Percentiles rank a stretch among this genome's conserved stretches.
phyloP scores from a whole-genome alignment of 2,888 invertebrate genomes.

The Papilio elwesi region DNA sequence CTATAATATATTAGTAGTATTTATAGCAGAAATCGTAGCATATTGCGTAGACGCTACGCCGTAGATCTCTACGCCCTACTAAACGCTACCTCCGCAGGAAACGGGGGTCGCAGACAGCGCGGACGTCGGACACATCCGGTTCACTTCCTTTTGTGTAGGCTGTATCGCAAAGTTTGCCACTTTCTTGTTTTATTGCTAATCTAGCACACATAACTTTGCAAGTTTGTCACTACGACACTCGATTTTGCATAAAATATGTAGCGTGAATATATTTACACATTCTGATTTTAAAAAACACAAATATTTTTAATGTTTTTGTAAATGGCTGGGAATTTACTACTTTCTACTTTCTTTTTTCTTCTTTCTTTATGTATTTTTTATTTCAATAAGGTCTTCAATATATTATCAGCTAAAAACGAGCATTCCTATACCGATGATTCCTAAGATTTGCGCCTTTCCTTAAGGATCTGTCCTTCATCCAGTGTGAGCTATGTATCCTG shows the following conservation, averaged over 20 bases:
- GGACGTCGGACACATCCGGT: slow-evolving; percentile 67
- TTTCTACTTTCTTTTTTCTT: no score
- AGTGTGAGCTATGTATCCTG: no score
- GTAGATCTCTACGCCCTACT: slow-evolving; percentile 32
- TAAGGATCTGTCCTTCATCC: no score
- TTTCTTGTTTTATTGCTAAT: slow-evolving; percentile 40
- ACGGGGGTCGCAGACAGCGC: slow-evolving; percentile 64
- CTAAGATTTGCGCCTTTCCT: no score
- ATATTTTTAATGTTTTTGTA: background rate
- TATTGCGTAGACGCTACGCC: slow-evolving; percentile 39
- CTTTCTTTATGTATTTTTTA: no score
- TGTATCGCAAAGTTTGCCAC: slow-evolving; percentile 33
- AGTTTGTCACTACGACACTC: slow-evolving; percentile 20
- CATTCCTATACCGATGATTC: no score
- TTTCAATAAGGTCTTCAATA: no score
- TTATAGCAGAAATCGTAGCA: background rate
- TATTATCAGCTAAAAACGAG: no score
- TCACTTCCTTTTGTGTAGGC: slow-evolving; percentile 36
- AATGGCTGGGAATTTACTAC: no score
- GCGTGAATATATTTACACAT: background rate
- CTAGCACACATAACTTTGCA: slow-evolving; percentile 16
- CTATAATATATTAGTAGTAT: no score
- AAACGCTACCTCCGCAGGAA: slow-evolving; percentile 45
- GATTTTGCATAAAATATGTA: slow-evolving; percentile 37
- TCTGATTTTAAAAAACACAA: background rate